Evolutionary conservation across 2,888 invertebrate species (phyloP).

Genomic region (Aleiodes leptofemur): DNA sequence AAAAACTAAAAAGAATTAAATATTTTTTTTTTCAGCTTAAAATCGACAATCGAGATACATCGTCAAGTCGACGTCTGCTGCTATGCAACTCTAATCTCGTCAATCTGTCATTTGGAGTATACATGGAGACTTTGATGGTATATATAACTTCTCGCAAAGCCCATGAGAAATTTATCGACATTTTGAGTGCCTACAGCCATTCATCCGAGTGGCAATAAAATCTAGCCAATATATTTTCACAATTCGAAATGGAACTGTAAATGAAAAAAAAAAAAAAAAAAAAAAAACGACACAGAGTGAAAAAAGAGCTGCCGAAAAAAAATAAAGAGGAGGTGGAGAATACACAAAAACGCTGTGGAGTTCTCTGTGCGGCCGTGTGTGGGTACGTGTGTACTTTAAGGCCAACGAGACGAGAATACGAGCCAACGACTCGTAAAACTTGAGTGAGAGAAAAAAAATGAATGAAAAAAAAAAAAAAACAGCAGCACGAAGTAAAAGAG

Average conservation of each 20-base stretch:
- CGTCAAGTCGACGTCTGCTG: constrained; percentile 5
- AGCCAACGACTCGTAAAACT: constrained; percentile 38
- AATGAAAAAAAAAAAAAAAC: constrained; percentile 14
- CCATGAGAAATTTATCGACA: constrained; percentile 23
- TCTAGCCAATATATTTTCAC: constrained; percentile 26
- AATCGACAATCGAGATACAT: not conserved
- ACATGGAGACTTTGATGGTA: not conserved
- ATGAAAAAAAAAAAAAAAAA: not conserved
- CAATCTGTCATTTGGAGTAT: constrained; percentile 14
- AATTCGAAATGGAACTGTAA: constrained; percentile 4
- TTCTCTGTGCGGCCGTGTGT: constrained; percentile 6
- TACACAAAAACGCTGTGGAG: not conserved
- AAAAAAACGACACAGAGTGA: not conserved
- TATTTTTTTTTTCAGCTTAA: not conserved
- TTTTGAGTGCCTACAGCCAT: constrained; percentile 25
- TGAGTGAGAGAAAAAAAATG: constrained; percentile 22
- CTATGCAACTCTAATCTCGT: constrained; percentile 25
- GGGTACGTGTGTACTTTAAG: constrained; percentile 29
- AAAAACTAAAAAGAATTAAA: not conserved
- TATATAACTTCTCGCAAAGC: not conserved
- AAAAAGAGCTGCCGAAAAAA: not conserved
- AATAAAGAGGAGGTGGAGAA: not conserved
- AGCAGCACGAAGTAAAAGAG: constrained; percentile 25
- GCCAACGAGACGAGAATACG: constrained; percentile 33
- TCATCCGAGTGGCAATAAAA: constrained; percentile 31